Conservation (phyloP, 2,888 invertebrate genomes). For the Drosophila kambysellisi region DNA sequence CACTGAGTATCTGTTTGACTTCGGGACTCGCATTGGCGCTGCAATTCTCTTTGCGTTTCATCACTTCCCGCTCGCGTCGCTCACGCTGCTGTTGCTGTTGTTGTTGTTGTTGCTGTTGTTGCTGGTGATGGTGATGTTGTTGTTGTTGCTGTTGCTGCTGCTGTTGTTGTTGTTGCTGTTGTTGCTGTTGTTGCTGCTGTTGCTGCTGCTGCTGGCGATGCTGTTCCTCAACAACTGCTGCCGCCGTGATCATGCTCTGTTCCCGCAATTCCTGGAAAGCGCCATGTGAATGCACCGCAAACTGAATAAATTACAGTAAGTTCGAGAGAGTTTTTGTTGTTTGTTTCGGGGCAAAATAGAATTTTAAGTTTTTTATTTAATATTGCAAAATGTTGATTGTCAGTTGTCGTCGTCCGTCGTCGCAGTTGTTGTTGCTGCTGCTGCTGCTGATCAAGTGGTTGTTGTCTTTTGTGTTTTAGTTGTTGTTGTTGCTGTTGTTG, state of each 20-base stretch:
- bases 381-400: conserved; percentile 8
- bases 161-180: conserved; percentile 88
- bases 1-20: conserved; percentile 98
- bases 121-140: conserved; percentile 87
- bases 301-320: conserved; percentile 84
- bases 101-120: conserved; percentile 87
- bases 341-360: conserved; percentile 33
- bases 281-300: conserved; percentile 86
- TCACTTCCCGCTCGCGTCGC: conserved; percentile 93
- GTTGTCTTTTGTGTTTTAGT: conserved; percentile 3
- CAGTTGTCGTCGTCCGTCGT: conserved; percentile 12
- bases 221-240: conserved; percentile 89
- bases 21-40: conserved; percentile 98
- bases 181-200: conserved; percentile 87
- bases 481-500: conserved; percentile 11
- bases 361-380: conserved; percentile 8
- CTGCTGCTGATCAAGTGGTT: conserved; percentile 10
- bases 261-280: conserved; percentile 93
- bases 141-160: conserved; percentile 88
- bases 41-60: conserved; percentile 98
- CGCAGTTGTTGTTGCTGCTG: conserved; percentile 17
- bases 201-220: conserved; percentile 68
- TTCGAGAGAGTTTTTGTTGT: conserved; percentile 70
- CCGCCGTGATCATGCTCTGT: conserved; percentile 87
- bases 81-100: conserved; percentile 89